A percentile compares a stretch with the other conserved stretches of the same genome.
phyloP scores from a whole-genome alignment of 1,140 invertebrate genomes.

The Apolygus lucorum region DNA sequence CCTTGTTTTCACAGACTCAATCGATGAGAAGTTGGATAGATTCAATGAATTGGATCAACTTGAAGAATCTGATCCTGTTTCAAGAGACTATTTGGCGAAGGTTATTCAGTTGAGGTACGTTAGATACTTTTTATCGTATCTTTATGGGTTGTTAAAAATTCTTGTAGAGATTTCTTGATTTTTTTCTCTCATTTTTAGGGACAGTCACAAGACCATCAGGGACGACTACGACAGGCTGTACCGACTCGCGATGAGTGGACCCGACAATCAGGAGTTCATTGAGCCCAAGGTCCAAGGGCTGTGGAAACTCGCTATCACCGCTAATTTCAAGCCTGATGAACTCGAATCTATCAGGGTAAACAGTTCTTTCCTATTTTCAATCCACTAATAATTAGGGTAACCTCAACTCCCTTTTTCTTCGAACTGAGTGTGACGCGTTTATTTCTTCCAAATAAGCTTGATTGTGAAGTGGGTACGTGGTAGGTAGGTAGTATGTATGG shows the following conservation, averaged over 20 bases:
- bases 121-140: no score
- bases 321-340: conserved; percentile 72
- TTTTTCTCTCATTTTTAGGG: conserved; percentile 45
- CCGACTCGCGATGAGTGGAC: conserved; percentile 58
- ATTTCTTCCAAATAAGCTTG: no score
- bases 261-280: conserved; percentile 72
- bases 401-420: no score
- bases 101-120: conserved; percentile 53
- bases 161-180: no score
- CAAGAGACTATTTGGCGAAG: conserved; percentile 51
- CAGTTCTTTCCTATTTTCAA: conserved; percentile 24
- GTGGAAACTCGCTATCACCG: conserved; percentile 70
- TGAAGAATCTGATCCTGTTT: conserved; percentile 55
- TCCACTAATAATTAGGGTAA: not conserved
- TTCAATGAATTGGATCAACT: conserved; percentile 50
- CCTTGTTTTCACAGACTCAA: conserved; percentile 35
- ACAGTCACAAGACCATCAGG: conserved; percentile 66
- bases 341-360: conserved; percentile 69
- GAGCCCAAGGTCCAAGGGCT: conserved; percentile 81
- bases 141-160: no score
- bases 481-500: no score
- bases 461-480: no score
- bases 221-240: conserved; percentile 72
- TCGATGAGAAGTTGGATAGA: conserved; percentile 45
- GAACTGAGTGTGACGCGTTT: not conserved